These are phyloP conservation scores for Fregata magnificens DNA, from an alignment of 2,113 vertebrate species.

Conservation along the genomic window DNA sequence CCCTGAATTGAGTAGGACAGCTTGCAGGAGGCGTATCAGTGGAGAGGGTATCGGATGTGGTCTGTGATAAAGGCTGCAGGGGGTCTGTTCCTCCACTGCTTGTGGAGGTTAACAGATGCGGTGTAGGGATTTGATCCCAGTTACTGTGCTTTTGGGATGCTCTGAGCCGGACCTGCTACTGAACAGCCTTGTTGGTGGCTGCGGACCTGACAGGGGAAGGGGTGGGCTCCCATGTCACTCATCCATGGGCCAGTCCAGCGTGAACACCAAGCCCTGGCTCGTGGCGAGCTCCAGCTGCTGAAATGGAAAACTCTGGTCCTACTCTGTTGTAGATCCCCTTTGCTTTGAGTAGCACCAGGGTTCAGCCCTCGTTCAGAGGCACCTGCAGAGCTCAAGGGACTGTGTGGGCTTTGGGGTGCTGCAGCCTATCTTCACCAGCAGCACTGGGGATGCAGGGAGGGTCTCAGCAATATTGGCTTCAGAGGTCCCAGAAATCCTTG, in stretches of 20 bases:
- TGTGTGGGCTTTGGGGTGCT: background rate
- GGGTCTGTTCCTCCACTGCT: background rate
- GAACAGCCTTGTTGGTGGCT: background rate
- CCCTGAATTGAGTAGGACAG: background rate
- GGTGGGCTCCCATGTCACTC: fast-evolving
- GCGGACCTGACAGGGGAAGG: background rate
- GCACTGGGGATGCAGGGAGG: fast-evolving
- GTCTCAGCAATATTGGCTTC: background rate
- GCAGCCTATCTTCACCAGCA: background rate
- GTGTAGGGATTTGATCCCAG: background rate
- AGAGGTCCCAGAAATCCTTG: background rate
- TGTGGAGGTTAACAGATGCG: background rate
- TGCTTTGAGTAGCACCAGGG: background rate
- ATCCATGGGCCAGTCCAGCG: no score
- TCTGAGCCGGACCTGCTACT: background rate
- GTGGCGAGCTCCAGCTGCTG: background rate
- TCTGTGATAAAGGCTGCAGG: background rate
- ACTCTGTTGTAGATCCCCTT: background rate
- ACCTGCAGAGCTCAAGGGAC: background rate
- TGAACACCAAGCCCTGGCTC: background rate
- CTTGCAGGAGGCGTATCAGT: background rate
- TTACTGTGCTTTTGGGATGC: background rate
- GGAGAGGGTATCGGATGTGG: background rate
- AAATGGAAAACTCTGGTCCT: background rate
- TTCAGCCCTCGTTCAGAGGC: background rate